phyloP scores from a whole-genome alignment of 1,140 invertebrate species.

The Heliconius congener region DNA sequence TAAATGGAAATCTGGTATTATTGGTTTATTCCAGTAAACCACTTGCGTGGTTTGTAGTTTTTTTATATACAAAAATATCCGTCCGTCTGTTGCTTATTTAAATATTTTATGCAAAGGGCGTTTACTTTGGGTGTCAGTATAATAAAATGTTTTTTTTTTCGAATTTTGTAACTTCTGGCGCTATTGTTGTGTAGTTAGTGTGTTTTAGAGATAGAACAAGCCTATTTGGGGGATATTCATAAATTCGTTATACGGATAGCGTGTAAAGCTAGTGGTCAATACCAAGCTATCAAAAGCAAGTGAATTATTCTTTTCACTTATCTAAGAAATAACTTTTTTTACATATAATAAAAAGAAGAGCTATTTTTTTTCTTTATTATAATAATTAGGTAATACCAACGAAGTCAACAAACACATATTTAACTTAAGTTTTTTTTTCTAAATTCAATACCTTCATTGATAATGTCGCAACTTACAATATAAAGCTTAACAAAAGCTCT shows the following conservation, averaged over 20 bases:
- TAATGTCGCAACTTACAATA: conserved; percentile 7
- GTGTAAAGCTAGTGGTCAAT: too few relatives aligned
- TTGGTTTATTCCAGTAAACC: conserved; percentile 17
- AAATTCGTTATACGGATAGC: too few relatives aligned
- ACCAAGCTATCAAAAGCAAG: too few relatives aligned
- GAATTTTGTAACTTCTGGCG: not conserved
- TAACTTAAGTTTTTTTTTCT: not conserved
- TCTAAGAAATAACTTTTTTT: too few relatives aligned
- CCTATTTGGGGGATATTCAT: too few relatives aligned
- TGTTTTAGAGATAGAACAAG: too few relatives aligned
- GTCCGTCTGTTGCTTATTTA: not conserved
- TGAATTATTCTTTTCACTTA: too few relatives aligned
- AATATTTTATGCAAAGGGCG: not conserved
- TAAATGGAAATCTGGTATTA: conserved; percentile 26
- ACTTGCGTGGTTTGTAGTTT: not conserved
- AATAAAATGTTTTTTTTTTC: not conserved
- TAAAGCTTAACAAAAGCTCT: conserved; percentile 25
- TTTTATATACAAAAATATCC: conserved; percentile 9
- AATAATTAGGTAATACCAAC: too few relatives aligned
- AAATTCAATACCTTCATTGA: not conserved
- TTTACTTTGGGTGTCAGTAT: not conserved
- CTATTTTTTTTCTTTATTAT: too few relatives aligned
- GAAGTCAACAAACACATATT: not conserved
- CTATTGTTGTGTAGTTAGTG: too few relatives aligned
- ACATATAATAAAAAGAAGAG: too few relatives aligned